Percentiles rank a stretch among this genome's conserved stretches.
phyloP scores from a whole-genome alignment of 2,113 vertebrate genomes.

The Peromyscus maniculatus region DNA sequence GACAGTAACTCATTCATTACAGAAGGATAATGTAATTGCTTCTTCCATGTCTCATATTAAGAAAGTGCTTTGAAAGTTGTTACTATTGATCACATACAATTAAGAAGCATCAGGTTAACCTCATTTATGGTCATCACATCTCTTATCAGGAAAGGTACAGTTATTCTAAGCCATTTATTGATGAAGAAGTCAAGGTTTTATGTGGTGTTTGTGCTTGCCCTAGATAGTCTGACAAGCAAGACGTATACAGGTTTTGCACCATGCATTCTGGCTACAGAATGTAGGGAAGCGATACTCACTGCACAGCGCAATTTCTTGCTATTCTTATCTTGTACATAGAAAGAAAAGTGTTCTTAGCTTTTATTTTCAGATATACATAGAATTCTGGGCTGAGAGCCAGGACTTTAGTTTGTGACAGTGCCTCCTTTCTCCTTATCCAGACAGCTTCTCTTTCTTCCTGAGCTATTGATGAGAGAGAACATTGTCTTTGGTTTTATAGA shows the following conservation, averaged over 20 bases:
- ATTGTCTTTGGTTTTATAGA: constrained; percentile 68
- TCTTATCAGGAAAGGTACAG: not conserved
- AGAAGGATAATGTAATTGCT: constrained; percentile 63
- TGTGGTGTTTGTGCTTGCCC: not conserved
- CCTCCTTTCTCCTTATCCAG: not conserved
- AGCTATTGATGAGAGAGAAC: constrained; percentile 52
- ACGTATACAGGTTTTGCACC: not conserved
- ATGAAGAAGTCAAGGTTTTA: constrained; percentile 6
- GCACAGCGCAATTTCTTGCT: not conserved
- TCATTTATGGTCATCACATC: not conserved
- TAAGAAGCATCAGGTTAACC: constrained; percentile 27
- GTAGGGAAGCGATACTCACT: not conserved
- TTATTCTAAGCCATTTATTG: constrained; percentile 24
- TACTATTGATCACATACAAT: constrained; percentile 60
- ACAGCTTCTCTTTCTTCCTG: constrained; percentile 54
- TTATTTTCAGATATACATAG: not conserved
- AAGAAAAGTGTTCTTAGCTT: not conserved
- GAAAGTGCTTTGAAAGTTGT: constrained; percentile 67
- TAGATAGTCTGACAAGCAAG: not conserved
- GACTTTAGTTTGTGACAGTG: not conserved
- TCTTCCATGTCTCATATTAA: constrained; percentile 57
- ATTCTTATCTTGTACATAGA: constrained; percentile 9
- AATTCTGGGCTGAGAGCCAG: constrained; percentile 49
- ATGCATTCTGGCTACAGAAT: not conserved
- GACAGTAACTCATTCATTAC: constrained; percentile 22